Evolutionary conservation across 2,113 vertebrate species (phyloP).

Genomic region (Phylloscopus trochilus): DNA sequence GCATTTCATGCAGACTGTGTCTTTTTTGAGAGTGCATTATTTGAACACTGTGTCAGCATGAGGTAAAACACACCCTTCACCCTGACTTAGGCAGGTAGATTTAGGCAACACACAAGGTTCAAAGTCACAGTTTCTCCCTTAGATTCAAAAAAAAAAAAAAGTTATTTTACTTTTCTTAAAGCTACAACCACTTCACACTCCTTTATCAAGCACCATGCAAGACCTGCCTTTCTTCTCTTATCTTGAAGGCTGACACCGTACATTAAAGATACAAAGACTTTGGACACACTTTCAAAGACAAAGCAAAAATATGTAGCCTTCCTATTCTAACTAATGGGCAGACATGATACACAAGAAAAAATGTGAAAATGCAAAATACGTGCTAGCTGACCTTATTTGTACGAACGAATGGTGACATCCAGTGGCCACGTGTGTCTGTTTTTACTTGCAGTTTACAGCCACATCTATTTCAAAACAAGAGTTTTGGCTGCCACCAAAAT

Average conservation of each 20-base stretch:
- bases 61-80: not conserved
- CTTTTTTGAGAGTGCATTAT: not conserved
- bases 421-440: not conserved
- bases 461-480: not conserved
- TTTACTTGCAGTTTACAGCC: not conserved
- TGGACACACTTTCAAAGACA: not conserved
- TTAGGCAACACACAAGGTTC: not conserved
- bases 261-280: not conserved
- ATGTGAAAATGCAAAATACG: not conserved
- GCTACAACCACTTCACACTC: not conserved
- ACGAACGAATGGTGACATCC: conserved; percentile 43
- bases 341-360: not conserved
- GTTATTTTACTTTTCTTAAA: not conserved
- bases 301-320: not conserved
- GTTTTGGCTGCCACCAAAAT: not conserved
- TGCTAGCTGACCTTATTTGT: not conserved
- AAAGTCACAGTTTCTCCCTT: not conserved
- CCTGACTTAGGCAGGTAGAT: not conserved
- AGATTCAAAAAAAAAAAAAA: not conserved
- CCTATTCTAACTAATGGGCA: not conserved
- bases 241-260: not conserved
- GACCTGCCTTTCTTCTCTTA: not conserved
- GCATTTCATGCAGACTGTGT: not conserved
- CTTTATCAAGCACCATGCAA: not conserved
- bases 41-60: not conserved